Base-by-base conservation (phyloP, 2,113 vertebrate species). In the Hyaena hyaena region DNA sequence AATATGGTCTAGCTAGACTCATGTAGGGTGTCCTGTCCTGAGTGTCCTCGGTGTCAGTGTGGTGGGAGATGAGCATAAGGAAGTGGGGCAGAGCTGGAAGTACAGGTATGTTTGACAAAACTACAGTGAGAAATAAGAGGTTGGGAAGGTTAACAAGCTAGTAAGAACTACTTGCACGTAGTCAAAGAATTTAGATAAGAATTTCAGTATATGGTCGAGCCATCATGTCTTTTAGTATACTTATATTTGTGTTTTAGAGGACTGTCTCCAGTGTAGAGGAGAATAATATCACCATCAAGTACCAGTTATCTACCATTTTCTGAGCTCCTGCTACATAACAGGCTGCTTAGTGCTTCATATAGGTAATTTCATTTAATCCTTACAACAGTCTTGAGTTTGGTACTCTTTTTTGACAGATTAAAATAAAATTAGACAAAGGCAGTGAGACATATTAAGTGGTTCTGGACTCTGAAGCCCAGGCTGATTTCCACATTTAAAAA, bases 311-410 rank as follows among this genome's bases (percentile, higher is more conserved):
- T 95, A 50, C 26, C 23, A 90, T 50, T 77, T 93, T 86, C 65
- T 95, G 48, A 80, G 83, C 48, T 80, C 77, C 50, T 93, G 94
- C 63, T 83, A 93, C 24, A 58, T n/a, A 35, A 95, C 17, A 93
- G 79, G 79, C 9, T 89, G 73, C 89, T 92, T 45, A 79, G 77
- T 91, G 82, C 39, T 50, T 95, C 55, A 80, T 5, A 26, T 58
- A 26, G 73, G 79, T 48, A 83, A 93, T 92, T 86, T 88, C 43
- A 83, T 94, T 93, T 93, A 94, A 96, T 90, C 84, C 90, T 96
- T 85, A 93, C 15, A 77, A 53, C 24, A 91, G 89, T 93, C n/a
- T 63, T 93, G 68, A 87, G 21, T 96, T 96, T 96, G 39, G 24
- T 74, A 74, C 35, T 85, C 48, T 90, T 90, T 61, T 61, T 87